Evolutionary conservation across 2,113 vertebrate species (phyloP).

Genomic region (Stercorarius parasiticus): DNA sequence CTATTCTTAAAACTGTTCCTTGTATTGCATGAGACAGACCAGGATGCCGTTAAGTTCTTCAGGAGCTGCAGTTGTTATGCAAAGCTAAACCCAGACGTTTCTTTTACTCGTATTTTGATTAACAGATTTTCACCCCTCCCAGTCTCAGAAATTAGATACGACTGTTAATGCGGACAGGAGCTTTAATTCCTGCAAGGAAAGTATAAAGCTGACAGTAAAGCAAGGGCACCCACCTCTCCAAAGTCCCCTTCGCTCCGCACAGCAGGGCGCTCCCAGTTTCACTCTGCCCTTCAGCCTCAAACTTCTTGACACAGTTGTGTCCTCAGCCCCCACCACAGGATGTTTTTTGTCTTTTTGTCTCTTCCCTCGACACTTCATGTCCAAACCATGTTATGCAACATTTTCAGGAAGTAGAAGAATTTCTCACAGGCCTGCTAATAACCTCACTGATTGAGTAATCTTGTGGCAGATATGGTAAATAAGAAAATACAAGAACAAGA

Average conservation of each 20-base stretch:
- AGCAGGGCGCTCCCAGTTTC: fast-evolving
- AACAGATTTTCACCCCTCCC: background rate
- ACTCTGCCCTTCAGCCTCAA: background rate
- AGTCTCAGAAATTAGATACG: background rate
- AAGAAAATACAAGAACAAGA: background rate
- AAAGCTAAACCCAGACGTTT: background rate
- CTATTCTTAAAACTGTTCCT: background rate
- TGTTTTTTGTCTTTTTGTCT: background rate
- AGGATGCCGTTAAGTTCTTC: background rate
- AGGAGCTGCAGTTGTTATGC: background rate
- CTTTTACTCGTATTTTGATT: background rate
- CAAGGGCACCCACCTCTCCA: background rate
- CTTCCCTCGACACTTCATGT: background rate
- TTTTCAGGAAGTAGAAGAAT: background rate
- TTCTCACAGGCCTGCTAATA: background rate
- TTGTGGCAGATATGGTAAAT: background rate
- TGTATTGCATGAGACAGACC: background rate
- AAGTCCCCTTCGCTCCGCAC: background rate
- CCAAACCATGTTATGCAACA: fast-evolving
- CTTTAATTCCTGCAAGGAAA: background rate
- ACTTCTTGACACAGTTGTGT: background rate
- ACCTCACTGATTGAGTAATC: background rate
- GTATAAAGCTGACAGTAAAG: background rate
- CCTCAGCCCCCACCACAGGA: background rate
- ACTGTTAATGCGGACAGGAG: fast-evolving